Conservation (phyloP, 2,113 vertebrate genomes). For the Hipposideros armiger region DNA sequence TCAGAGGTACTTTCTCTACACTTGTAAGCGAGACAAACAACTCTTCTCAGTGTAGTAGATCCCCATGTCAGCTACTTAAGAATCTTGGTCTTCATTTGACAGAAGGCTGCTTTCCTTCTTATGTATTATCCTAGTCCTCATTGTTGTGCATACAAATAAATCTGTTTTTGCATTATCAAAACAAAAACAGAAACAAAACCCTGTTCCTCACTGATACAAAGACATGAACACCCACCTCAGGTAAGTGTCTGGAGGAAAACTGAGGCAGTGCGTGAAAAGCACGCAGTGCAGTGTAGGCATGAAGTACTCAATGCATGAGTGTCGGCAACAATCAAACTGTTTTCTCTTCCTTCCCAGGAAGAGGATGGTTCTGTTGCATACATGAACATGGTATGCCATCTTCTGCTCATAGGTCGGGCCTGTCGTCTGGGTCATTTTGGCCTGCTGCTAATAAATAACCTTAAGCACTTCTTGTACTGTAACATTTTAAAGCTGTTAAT, state of each 20-base stretch:
- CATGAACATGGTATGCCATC: accelerated
- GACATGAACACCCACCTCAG: not conserved
- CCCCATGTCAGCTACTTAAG: not conserved
- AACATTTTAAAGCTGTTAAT: not conserved
- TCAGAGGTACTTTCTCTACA: not conserved
- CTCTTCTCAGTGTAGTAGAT: not conserved
- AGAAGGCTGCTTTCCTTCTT: not conserved
- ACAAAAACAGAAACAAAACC: not conserved
- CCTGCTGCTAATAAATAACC: not conserved
- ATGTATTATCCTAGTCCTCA: not conserved
- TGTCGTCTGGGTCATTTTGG: not conserved
- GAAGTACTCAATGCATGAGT: not conserved
- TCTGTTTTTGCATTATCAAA: not conserved
- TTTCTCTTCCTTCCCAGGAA: not conserved
- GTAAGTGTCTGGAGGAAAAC: not conserved
- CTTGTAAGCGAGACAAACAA: not conserved
- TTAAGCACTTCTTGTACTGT: not conserved
- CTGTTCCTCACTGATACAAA: not conserved
- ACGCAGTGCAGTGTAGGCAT: not conserved
- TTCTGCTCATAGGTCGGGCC: not conserved
- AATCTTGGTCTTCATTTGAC: not conserved
- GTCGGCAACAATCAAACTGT: too few relatives aligned
- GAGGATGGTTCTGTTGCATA: not conserved
- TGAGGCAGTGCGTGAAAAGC: not conserved
- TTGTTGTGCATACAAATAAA: not conserved